Evolutionary conservation across 2,113 vertebrate genomes (phyloP).

Genomic region (Sigmodon hispidus): DNA sequence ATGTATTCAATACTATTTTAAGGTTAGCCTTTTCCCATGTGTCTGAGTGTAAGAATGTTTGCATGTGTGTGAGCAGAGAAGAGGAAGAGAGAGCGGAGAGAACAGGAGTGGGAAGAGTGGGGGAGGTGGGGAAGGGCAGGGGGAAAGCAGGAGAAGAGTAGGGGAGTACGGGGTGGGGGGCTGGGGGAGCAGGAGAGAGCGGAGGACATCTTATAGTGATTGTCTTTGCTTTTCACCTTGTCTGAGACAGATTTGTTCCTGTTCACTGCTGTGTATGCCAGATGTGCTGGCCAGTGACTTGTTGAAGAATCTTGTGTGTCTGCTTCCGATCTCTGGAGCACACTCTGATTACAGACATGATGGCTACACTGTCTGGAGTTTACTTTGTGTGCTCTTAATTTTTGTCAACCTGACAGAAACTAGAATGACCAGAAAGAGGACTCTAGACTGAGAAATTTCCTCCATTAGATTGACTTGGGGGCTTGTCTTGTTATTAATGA

Average conservation of each 20-base stretch:
- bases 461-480: not conserved
- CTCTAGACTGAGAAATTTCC: not conserved
- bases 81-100: no score
- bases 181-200: not conserved
- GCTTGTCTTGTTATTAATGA: not conserved
- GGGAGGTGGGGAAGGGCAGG: no score
- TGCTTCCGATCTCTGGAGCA: not conserved
- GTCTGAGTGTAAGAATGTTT: not conserved
- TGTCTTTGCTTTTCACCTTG: not conserved
- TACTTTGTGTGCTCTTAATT: not conserved
- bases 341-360: not conserved
- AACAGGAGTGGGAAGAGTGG: no score
- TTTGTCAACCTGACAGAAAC: not conserved
- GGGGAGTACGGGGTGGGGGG: no score
- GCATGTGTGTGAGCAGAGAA: no score
- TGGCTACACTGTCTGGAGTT: not conserved
- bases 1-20: not conserved
- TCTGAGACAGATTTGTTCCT: not conserved
- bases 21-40: no score
- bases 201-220: not conserved
- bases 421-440: not conserved
- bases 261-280: not conserved
- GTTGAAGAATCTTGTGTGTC: not conserved
- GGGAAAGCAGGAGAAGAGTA: no score
- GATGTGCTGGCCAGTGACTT: not conserved